These are phyloP conservation scores for Laspeyria flexula DNA, from an alignment of 2,888 invertebrate species.

Conservation along the genomic window DNA sequence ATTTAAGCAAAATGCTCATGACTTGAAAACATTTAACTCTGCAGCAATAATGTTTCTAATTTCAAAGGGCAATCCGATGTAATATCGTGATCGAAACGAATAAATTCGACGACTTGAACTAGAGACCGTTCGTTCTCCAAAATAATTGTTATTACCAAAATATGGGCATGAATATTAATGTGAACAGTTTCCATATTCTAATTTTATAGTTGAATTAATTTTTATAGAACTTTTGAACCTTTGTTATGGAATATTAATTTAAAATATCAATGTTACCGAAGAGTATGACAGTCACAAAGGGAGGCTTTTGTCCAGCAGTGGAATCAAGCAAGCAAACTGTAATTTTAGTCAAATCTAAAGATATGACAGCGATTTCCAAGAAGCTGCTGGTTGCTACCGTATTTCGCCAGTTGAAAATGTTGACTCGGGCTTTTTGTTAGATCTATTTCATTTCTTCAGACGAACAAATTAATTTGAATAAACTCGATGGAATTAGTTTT, in stretches of 20 bases:
- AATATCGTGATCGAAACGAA: slow-evolving; percentile 19
- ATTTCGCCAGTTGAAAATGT: no score
- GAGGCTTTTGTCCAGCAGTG: no score
- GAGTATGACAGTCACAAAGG: no score
- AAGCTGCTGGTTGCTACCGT: no score
- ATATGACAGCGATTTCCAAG: no score
- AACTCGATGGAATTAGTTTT: no score
- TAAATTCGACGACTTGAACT: slow-evolving; percentile 9
- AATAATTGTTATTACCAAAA: slow-evolving; percentile 22
- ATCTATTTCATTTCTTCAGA: no score
- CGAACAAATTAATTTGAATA: no score
- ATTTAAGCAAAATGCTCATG: no score
- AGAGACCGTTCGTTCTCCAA: slow-evolving; percentile 10
- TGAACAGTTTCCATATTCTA: slow-evolving; percentile 5
- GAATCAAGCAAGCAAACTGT: no score
- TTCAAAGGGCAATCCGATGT: neutral
- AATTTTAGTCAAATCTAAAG: no score
- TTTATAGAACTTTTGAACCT: slow-evolving; percentile 2
- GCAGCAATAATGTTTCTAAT: neutral
- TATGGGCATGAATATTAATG: slow-evolving; percentile 5
- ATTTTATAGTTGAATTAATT: slow-evolving; percentile 17
- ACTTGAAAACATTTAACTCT: neutral
- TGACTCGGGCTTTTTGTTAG: no score
- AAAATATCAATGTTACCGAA: neutral
- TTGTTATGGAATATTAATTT: neutral